Evolutionary conservation across 2,797 vertebrate genomes (phyloP), one percentile per base, ranked within the genome.

Genomic region (Chlorospingus semifuscus): DNA sequence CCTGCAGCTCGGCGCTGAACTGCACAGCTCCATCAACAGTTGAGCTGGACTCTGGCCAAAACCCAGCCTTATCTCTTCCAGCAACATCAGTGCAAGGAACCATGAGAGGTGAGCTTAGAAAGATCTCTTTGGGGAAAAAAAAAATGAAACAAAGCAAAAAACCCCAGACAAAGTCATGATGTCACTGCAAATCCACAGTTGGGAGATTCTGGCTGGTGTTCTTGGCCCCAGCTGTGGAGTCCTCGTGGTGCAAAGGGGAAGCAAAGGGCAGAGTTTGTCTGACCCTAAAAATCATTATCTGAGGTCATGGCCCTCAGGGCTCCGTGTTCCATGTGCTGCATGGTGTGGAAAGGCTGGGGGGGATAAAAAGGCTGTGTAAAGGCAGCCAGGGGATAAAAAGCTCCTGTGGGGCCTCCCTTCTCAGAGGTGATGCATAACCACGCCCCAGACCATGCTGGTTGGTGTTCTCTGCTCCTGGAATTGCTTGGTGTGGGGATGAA

Each of bases 11-110:
- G 0, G 78, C n/a, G 5, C 89, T 94, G 93, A 95, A 61, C 91
- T 46, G 46, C 60, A 12, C 6, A 13, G 83, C 82, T 94, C 70
- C 6, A 3, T 86, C 93, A 92, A 47, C 81, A 93, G 89, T 42
- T 8, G 61, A 52, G 85, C 87, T 95, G 95, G 94, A 90, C 0
- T 0, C 64, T 44, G 1, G 89, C 85, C 94, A 96, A 81, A 52
- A 32, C 12, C 30, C 82, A 34, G 83, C 13, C 94, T 97, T 96
- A 94, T 95, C 93, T 92, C 41, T 49, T 79, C 57, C 27, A 90
- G 81, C 57, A 88, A 96, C 87, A 70, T 29, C 23, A 0, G 83
- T 78, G 92, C 70, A 87, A 92, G 83, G 57, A 95, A 34, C 94
- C 94, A 89, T 57, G 52, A 69, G 60, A 57, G 60, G 53, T 42